Percentiles rank a stretch among this genome's conserved stretches.
phyloP scores from a whole-genome alignment of 2,797 vertebrate genomes.

The Denticeps clupeoides region DNA sequence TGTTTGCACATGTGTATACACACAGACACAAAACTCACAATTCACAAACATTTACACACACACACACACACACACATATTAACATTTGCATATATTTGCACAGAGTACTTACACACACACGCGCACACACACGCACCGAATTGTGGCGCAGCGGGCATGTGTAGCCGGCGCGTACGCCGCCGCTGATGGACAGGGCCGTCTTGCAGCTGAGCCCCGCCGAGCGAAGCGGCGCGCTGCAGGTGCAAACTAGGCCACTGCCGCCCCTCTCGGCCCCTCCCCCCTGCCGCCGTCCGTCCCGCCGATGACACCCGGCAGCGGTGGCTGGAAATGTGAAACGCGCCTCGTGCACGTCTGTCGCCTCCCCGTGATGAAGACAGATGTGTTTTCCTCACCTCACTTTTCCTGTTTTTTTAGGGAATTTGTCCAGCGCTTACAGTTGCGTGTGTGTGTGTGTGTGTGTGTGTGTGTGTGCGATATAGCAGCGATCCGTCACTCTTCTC shows the following conservation, averaged over 20 bases:
- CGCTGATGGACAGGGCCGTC: conserved; percentile 20
- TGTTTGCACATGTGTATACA: too few species aligned
- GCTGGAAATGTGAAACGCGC: conserved; percentile 24
- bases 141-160: conserved; percentile 7
- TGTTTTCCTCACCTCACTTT: conserved; percentile 21
- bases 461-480: background rate
- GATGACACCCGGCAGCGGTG: conserved; percentile 19
- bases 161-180: too few species aligned
- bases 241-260: conserved; percentile 25
- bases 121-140: background rate
- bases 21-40: too few species aligned
- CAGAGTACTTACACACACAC: background rate
- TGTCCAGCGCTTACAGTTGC: conserved; percentile 9
- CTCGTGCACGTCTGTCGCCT: conserved; percentile 27
- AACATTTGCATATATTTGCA: too few species aligned
- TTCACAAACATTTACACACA: background rate
- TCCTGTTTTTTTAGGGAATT: conserved; percentile 8
- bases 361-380: conserved; percentile 37
- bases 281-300: background rate
- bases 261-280: background rate
- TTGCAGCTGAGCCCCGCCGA: conserved; percentile 22
- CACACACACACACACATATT: background rate
- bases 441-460: background rate
- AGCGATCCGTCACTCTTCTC: too few species aligned
- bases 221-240: conserved; percentile 20